Conservation (phyloP, 1,140 invertebrate species). For the Drosophila busckii region DNA sequence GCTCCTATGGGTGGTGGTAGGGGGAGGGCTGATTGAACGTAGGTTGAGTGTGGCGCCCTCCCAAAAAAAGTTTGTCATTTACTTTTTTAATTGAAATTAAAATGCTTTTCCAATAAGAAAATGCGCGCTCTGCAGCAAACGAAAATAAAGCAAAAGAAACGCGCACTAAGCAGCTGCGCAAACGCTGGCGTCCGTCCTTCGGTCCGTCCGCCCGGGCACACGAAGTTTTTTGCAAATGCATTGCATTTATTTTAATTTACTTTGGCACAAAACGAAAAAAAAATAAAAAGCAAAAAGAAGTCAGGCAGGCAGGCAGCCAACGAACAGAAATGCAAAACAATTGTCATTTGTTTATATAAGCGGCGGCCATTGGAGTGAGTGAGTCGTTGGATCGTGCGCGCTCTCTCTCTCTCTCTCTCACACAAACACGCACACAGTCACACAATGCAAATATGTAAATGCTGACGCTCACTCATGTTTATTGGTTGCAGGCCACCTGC, state of each 20-base stretch:
- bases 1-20: too few relatives aligned
- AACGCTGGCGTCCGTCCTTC: constrained; percentile 35
- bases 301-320: too few relatives aligned
- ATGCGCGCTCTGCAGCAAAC: constrained; percentile 26
- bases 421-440: constrained; percentile 27
- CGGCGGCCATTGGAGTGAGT: constrained; percentile 51
- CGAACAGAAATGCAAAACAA: constrained; percentile 71
- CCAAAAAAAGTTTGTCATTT: constrained; percentile 65
- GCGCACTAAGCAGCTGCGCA: constrained; percentile 60
- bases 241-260: constrained; percentile 77
- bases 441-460: constrained; percentile 68
- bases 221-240: constrained; percentile 52
- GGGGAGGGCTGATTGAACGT: not conserved
- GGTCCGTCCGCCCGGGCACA: too few relatives aligned
- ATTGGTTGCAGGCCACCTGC: constrained; percentile 77
- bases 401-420: constrained; percentile 31
- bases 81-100: constrained; percentile 78
- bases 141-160: constrained; percentile 38
- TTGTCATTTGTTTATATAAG: constrained; percentile 78
- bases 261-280: constrained; percentile 41
- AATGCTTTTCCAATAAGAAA: constrained; percentile 73
- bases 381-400: too few relatives aligned
- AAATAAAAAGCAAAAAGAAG: constrained; percentile 25
- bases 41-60: not conserved
- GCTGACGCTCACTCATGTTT: constrained; percentile 69